Evolutionary conservation across 2,888 invertebrate species (phyloP).

Genomic region (Caenorhabditis uteleia): DNA sequence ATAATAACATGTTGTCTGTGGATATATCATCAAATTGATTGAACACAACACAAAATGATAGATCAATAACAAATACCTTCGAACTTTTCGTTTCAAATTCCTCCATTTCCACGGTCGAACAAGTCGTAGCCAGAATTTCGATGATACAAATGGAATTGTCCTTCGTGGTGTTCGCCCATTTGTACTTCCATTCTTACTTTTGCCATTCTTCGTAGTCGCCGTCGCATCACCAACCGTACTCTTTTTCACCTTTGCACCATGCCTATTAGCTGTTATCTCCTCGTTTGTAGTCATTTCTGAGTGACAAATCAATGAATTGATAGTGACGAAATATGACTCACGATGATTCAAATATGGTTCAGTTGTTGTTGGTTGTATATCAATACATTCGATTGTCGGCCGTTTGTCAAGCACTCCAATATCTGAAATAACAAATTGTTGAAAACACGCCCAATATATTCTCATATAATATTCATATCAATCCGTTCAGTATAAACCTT

Average conservation of each 20-base stretch:
- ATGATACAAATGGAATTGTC: slow-evolving; percentile 30
- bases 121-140: slow-evolving; percentile 66
- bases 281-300: slow-evolving; percentile 39
- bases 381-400: no score
- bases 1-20: slow-evolving; percentile 4
- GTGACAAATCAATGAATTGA: no score
- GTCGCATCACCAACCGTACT: slow-evolving; percentile 31
- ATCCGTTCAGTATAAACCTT: no score
- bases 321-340: no score
- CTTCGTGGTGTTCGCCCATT: neutral
- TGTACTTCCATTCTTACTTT: slow-evolving; percentile 7
- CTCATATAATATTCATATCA: no score
- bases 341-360: no score
- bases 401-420: no score
- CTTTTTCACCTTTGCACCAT: slow-evolving; percentile 23
- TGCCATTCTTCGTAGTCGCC: slow-evolving; percentile 14
- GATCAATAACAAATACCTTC: slow-evolving; percentile 25
- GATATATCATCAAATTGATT: neutral
- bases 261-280: slow-evolving; percentile 6
- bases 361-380: no score
- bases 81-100: slow-evolving; percentile 41
- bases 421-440: no score
- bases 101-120: slow-evolving; percentile 68
- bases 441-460: no score
- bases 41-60: slow-evolving; percentile 1